Evolutionary conservation across 2,113 vertebrate genomes (phyloP).

Genomic region (Lampris incognitus): DNA sequence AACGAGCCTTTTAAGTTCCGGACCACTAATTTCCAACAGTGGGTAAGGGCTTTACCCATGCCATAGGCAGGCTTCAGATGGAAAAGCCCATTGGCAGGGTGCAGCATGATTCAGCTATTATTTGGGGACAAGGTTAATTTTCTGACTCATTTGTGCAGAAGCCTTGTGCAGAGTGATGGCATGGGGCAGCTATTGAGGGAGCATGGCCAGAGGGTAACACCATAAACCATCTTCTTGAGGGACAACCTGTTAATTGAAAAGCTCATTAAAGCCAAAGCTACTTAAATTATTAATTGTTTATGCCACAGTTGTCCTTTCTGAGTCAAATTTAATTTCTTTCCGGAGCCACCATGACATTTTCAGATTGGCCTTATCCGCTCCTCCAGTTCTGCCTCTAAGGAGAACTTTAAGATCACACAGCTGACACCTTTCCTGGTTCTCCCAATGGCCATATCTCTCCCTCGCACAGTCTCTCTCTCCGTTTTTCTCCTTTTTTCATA

Average conservation of each 20-base stretch:
- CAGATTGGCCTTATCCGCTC: constrained; percentile 69
- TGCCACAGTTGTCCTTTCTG: constrained; percentile 94
- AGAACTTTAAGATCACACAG: constrained; percentile 70
- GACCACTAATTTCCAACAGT: too few species aligned
- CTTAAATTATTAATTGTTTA: constrained; percentile 95
- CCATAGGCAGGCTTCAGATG: constrained; percentile 13
- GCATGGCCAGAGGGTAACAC: constrained; percentile 83
- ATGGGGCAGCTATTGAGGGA: constrained; percentile 63
- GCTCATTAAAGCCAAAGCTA: constrained; percentile 91
- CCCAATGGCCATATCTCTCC: constrained; percentile 39
- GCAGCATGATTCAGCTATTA: constrained; percentile 82
- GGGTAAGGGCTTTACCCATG: background rate
- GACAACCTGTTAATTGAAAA: constrained; percentile 91
- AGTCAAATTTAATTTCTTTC: constrained; percentile 89
- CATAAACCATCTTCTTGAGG: constrained; percentile 87
- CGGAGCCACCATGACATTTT: constrained; percentile 71
- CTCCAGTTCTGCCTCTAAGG: constrained; percentile 64
- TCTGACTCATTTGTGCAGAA: constrained; percentile 80
- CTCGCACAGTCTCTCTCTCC: constrained; percentile 2
- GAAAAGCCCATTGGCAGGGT: background rate
- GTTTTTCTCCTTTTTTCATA: constrained; percentile 18
- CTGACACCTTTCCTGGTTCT: constrained; percentile 54
- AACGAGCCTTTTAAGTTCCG: too few species aligned
- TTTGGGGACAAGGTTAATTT: constrained; percentile 90
- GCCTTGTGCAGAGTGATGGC: constrained; percentile 35